A percentile compares a stretch with the other conserved stretches of the same genome.
These are phyloP conservation scores for Enteromius viviparus DNA, from an alignment of 2,797 vertebrate species.

Conservation along the genomic window DNA sequence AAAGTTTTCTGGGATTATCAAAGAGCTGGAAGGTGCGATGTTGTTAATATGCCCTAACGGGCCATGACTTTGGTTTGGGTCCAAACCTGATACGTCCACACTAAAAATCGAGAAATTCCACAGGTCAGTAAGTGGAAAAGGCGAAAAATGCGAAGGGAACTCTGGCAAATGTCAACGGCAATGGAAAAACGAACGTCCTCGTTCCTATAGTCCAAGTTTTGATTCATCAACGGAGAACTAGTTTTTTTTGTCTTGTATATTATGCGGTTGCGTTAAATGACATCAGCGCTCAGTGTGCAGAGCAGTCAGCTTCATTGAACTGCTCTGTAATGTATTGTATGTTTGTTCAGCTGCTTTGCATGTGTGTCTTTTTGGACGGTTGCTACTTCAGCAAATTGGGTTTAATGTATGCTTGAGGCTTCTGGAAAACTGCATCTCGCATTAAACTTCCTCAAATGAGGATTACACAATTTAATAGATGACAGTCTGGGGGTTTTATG, in stretches of 20 bases:
- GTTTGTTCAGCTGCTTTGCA: constrained; percentile 54
- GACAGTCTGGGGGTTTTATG: background rate
- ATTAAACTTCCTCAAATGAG: constrained; percentile 4
- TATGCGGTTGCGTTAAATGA: constrained; percentile 51
- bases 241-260: constrained; percentile 18
- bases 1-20: constrained; percentile 45
- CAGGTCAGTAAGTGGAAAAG: constrained; percentile 34
- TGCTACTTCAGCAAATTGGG: constrained; percentile 11
- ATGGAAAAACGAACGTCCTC: constrained; percentile 13
- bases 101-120: background rate
- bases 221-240: constrained; percentile 34
- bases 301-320: constrained; percentile 26
- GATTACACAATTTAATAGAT: background rate
- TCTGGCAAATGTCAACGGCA: constrained; percentile 45
- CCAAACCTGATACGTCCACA: constrained; percentile 28
- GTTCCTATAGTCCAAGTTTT: constrained; percentile 23
- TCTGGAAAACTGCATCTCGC: constrained; percentile 5
- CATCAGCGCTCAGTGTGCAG: constrained; percentile 43
- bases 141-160: constrained; percentile 18
- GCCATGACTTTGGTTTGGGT: constrained; percentile 50
- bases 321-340: constrained; percentile 25
- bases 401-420: background rate
- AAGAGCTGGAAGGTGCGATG: constrained; percentile 48
- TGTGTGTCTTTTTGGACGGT: background rate
- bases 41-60: constrained; percentile 57